Percentiles rank a stretch among this genome's conserved stretches.
Evolutionary conservation across 2,113 vertebrate species (phyloP).

Genomic region (Phrynocephalus versicolor): DNA sequence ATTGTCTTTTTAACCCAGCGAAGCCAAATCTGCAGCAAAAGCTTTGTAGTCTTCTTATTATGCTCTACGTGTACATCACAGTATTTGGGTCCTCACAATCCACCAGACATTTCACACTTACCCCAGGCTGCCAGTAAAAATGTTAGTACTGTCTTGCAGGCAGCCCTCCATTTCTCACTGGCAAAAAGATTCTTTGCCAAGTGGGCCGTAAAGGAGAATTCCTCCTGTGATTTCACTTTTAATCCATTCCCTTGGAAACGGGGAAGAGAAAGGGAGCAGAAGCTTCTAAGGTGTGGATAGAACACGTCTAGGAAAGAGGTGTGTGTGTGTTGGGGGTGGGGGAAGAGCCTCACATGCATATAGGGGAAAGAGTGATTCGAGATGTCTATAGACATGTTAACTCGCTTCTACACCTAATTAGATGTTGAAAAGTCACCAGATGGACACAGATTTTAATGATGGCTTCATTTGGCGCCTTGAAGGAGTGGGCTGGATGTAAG

Average conservation of each 20-base stretch:
- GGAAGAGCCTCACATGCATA: background rate
- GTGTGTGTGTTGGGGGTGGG: slow-evolving; percentile 33
- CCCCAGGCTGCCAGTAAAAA: background rate
- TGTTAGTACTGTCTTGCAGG: background rate
- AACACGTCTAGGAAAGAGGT: too few relatives aligned
- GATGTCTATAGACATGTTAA: slow-evolving; percentile 57
- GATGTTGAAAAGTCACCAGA: slow-evolving; percentile 72
- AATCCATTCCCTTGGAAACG: slow-evolving; percentile 1
- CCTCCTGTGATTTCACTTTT: background rate
- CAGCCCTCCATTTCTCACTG: background rate
- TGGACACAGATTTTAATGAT: slow-evolving; percentile 77
- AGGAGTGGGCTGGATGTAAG: slow-evolving; percentile 68
- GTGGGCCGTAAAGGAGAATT: background rate
- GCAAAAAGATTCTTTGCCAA: background rate
- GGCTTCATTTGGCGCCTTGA: slow-evolving; percentile 72
- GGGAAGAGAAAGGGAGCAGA: slow-evolving; percentile 11
- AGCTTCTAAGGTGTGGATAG: slow-evolving; percentile 33
- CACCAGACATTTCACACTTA: background rate
- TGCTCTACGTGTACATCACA: background rate
- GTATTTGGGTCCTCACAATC: background rate
- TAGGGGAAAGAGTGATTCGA: slow-evolving; percentile 45
- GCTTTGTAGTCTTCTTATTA: background rate
- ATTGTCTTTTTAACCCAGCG: slow-evolving; percentile 27
- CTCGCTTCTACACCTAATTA: slow-evolving; percentile 72
- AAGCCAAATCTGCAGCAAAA: slow-evolving; percentile 39